Percentiles rank a stretch among this genome's conserved stretches.
These are phyloP conservation scores for Diprion similis DNA, from an alignment of 1,140 invertebrate species.

Conservation along the genomic window DNA sequence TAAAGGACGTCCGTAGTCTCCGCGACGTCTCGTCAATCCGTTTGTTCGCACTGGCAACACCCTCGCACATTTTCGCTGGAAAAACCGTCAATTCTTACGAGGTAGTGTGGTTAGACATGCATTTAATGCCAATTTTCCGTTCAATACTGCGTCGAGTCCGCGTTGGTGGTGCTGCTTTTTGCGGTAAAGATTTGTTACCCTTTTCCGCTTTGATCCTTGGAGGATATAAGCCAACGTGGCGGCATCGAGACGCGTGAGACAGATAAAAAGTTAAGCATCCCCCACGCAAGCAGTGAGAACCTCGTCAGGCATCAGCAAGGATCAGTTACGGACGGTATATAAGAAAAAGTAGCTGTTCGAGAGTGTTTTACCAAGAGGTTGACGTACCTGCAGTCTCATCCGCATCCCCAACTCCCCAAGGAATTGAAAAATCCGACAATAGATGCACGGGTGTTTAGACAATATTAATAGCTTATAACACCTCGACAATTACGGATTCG, in stretches of 20 bases:
- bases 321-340: background rate
- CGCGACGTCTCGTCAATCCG: constrained; percentile 22
- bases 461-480: too few species aligned
- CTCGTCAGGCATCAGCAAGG: background rate
- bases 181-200: constrained; percentile 37
- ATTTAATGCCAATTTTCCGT: constrained; percentile 53
- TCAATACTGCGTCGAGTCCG: constrained; percentile 46
- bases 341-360: background rate
- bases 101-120: constrained; percentile 26
- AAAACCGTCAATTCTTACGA: background rate
- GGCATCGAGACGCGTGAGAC: background rate
- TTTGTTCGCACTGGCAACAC: constrained; percentile 31
- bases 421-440: too few species aligned
- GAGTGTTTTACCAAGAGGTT: too few species aligned
- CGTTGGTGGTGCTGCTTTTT: constrained; percentile 28
- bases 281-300: background rate
- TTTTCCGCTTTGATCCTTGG: constrained; percentile 24
- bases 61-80: too few species aligned
- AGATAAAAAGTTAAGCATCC: constrained; percentile 9
- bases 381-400: too few species aligned
- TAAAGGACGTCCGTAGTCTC: constrained; percentile 20
- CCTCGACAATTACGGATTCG: too few species aligned
- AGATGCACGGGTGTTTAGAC: too few species aligned
- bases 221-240: background rate
- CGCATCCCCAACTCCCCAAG: too few species aligned